Percentiles rank a stretch among this genome's conserved stretches.
phyloP scores from a whole-genome alignment of 2,797 vertebrate genomes.

The Xiphorhynchus erythropygius region DNA sequence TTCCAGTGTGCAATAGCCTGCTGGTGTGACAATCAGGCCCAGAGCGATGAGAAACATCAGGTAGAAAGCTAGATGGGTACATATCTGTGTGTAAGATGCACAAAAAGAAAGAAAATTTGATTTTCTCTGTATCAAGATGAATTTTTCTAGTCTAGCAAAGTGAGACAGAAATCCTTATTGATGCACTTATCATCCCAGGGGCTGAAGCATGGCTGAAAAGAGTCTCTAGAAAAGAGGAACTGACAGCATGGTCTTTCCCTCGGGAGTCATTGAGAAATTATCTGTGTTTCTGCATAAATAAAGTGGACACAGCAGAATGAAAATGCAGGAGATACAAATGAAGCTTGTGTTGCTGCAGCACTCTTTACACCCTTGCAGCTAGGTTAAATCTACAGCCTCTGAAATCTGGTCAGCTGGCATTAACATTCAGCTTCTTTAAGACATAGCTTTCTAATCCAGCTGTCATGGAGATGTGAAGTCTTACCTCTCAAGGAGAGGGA shows the following conservation, averaged over 20 bases:
- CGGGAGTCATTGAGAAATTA: neutral
- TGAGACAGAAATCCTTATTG: neutral
- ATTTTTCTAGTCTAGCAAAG: neutral
- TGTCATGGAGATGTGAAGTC: neutral
- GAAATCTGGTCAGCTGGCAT: conserved; percentile 35
- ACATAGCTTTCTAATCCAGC: conserved; percentile 31
- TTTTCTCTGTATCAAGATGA: neutral
- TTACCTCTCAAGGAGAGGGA: neutral
- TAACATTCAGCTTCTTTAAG: conserved; percentile 32
- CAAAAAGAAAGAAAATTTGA: neutral
- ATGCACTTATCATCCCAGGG: neutral
- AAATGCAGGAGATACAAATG: neutral
- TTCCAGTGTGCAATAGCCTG: neutral
- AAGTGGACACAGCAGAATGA: neutral
- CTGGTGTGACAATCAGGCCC: neutral
- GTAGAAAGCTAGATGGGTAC: neutral
- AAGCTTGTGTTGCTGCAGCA: neutral
- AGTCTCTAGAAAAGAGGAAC: neutral
- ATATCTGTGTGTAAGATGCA: neutral
- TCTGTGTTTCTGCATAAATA: neutral
- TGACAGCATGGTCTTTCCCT: neutral
- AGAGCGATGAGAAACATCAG: neutral
- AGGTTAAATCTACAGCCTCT: conserved; percentile 11
- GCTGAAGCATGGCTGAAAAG: neutral
- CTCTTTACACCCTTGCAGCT: conserved; percentile 19